Base-by-base conservation (phyloP, 2,888 invertebrate genomes). In the Aethes cnicana region DNA sequence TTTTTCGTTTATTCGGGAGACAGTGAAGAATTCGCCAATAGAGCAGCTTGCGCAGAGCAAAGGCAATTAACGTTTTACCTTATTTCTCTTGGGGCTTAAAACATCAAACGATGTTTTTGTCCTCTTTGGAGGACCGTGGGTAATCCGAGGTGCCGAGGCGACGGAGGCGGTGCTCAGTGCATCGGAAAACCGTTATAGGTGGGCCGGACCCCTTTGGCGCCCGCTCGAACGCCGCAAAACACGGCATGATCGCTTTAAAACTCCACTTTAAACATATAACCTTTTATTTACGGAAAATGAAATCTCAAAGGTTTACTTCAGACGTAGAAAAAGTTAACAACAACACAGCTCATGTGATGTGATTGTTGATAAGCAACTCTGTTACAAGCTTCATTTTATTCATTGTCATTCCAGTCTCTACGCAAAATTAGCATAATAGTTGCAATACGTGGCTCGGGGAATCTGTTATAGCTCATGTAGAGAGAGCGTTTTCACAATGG, bases 161-260 rank as follows among this genome's bases (percentile, higher is more conserved):
- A 66, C 67, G 62, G 67, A 66, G 62, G 62, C 64, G 58, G 65
- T 74, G 77, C 65, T 74, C 74, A 73, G 70, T 66, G 74, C 75
- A 81, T 77, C 68, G 79, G 79, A 81, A 83, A 82, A 80, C 77
- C 66, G 74, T 76, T 77, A 77, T 72, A 72, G 74, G 66, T 66
- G 63, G 58, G 62, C 66, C 64, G 60, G 67, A 66, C 66, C 68
- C 66, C 71, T 73, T 74, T 68, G 62, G 66, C 69, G 67, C 61
- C 66, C 69, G 70, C 57, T 63, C 61, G 58, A 62, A 61, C 53
- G 62, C 64, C 56, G 57, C 64, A 58, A 58, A 60, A 42, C 28
- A 30, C 23, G 36, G 43, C 25, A 39, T 43, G 36, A 44, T 25
- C 37, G 28, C 36, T 16, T 52, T 52, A 39, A 26, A 39, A 44